Percentiles rank a stretch among this genome's conserved stretches.
Conservation (phyloP, 2,113 vertebrate species). For the Osmerus eperlanus region DNA sequence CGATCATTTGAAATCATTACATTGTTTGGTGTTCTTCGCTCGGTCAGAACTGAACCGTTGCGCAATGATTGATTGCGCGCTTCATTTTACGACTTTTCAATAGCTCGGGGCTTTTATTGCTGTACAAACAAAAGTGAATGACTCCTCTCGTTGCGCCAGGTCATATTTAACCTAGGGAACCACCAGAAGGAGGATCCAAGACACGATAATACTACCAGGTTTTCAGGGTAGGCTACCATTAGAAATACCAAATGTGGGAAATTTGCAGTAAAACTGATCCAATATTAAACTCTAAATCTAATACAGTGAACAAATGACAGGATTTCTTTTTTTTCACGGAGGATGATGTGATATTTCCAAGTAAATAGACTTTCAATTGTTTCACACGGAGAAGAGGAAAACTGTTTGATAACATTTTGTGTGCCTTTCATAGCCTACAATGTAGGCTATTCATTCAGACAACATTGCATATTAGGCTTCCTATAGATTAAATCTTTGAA, state of each 20-base stretch:
- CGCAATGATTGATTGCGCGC: slow-evolving; percentile 86
- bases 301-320: slow-evolving; percentile 77
- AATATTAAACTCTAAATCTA: slow-evolving; percentile 62
- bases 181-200: slow-evolving; percentile 33
- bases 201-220: slow-evolving; percentile 7
- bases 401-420: slow-evolving; percentile 83
- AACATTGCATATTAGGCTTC: slow-evolving; percentile 86
- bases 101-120: slow-evolving; percentile 88
- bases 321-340: slow-evolving; percentile 73
- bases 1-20: slow-evolving; percentile 80
- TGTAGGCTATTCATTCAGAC: slow-evolving; percentile 81
- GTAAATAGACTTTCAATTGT: slow-evolving; percentile 89
- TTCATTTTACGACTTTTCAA: slow-evolving; percentile 93
- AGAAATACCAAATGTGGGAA: slow-evolving; percentile 11
- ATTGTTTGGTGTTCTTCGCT: slow-evolving; percentile 82
- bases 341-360: slow-evolving; percentile 84
- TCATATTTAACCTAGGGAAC: slow-evolving; percentile 60
- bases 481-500: slow-evolving; percentile 84
- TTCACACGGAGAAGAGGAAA: slow-evolving; percentile 81
- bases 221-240: slow-evolving; percentile 27
- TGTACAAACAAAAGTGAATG: slow-evolving; percentile 90
- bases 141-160: slow-evolving; percentile 76
- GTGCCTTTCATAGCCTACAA: slow-evolving; percentile 74
- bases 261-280: slow-evolving; percentile 4
- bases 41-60: slow-evolving; percentile 75